A percentile compares a stretch with the other conserved stretches of the same genome.
Conservation (phyloP, 2,888 invertebrate species). For the Melieria omissa region DNA sequence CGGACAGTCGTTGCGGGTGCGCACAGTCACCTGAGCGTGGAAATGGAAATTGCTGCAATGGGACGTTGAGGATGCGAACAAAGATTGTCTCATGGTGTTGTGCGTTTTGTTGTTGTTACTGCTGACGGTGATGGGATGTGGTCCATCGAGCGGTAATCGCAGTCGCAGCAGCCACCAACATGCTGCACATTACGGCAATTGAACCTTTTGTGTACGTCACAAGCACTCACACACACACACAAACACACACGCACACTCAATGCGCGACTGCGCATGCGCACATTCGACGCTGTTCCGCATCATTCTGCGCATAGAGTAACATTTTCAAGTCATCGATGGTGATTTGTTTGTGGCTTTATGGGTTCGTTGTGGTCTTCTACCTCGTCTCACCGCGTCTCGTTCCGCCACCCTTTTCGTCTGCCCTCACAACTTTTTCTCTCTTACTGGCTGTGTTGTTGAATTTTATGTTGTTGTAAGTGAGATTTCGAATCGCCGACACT, state of each 20-base stretch:
- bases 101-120: too few species aligned
- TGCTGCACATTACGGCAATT: background rate
- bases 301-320: constrained; percentile 26
- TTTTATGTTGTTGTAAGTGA: constrained; percentile 15
- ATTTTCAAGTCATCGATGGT: constrained; percentile 43
- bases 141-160: background rate
- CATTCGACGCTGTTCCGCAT: background rate
- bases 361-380: constrained; percentile 21
- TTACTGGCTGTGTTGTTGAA: constrained; percentile 30
- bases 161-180: background rate
- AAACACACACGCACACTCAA: background rate
- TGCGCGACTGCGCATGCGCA: background rate
- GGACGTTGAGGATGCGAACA: too few species aligned
- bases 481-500: background rate
- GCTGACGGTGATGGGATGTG: background rate
- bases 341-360: constrained; percentile 42
- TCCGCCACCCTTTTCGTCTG: background rate
- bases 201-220: constrained; percentile 5
- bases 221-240: background rate
- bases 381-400: background rate
- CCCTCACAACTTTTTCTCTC: background rate
- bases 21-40: constrained; percentile 1
- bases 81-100: too few species aligned
- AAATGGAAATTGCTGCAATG: background rate
- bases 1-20: background rate